A percentile compares a stretch with the other conserved stretches of the same genome.
These are phyloP conservation scores for Malthinus flaveolus DNA, from an alignment of 2,888 invertebrate genomes.

Conservation along the genomic window DNA sequence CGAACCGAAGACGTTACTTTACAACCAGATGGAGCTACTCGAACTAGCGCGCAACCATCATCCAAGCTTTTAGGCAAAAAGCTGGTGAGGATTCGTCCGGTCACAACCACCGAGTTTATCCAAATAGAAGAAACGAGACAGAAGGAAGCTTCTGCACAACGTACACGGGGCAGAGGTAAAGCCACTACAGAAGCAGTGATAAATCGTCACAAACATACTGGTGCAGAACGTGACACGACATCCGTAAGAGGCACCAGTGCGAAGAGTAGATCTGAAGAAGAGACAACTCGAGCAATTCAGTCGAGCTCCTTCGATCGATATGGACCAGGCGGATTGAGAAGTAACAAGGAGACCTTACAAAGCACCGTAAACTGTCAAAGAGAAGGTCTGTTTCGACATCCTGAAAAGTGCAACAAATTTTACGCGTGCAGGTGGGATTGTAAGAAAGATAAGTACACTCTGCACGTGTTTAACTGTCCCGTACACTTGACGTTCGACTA, in stretches of 20 bases:
- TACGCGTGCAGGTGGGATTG: conserved; percentile 82
- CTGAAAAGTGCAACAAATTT: conserved; percentile 79
- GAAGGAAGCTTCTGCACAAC: too few relatives aligned
- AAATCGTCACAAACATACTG: too few relatives aligned
- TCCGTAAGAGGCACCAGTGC: too few relatives aligned
- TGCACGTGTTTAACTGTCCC: conserved; percentile 78
- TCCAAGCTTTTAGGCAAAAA: conserved; percentile 33
- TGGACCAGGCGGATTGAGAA: conserved; percentile 65
- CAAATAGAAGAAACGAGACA: not conserved
- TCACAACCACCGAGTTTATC: conserved; percentile 12
- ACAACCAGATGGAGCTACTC: conserved; percentile 32
- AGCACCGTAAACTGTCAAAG: conserved; percentile 65
- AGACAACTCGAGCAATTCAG: not conserved
- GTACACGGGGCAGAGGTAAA: too few relatives aligned
- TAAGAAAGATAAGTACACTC: conserved; percentile 72
- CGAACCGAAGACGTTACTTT: conserved; percentile 41
- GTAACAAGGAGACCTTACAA: conserved; percentile 62
- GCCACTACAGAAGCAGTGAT: too few relatives aligned
- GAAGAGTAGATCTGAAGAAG: not conserved
- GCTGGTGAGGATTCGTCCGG: conserved; percentile 32
- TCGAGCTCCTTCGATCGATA: conserved; percentile 61
- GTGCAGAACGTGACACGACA: too few relatives aligned
- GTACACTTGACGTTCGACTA: conserved; percentile 77
- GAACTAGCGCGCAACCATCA: conserved; percentile 22
- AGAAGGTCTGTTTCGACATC: conserved; percentile 69